Base-by-base conservation (phyloP, 2,888 invertebrate species). In the Campoletis raptor region DNA sequence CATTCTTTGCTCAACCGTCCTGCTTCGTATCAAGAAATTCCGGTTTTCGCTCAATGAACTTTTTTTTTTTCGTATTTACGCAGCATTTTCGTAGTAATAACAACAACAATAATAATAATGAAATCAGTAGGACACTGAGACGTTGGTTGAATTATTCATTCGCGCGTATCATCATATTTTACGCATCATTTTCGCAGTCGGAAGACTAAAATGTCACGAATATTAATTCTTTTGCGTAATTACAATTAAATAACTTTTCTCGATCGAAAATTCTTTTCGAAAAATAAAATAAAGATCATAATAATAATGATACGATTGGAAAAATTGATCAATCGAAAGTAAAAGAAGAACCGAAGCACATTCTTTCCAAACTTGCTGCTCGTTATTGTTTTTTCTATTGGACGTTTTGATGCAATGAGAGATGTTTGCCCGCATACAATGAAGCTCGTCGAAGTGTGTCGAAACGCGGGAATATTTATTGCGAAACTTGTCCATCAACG, bases 401-500 rank as follows among this genome's bases (percentile, higher is more conserved):
- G n/a, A 42, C 74, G 57, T 42, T 76, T 52, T 54, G 52, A 61
- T 24, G 69, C 45, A 70, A 78, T 83, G 70, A 10, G 48, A 52
- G 48, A 36, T 42, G 36, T 6, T 30, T 8, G 48, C 70, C 74
- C 61, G 52, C 48, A 48, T 66, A 69, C 7, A 36, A 66, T 72
- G 30, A 30, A 45, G 36, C 30, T 36, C 3, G 2, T n/a, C n/a
- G n/a, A n/a, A n/a, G n/a, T 81, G 48, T 81, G 48, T 85, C 54
- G 81, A 66, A 66, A 81, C 36, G 12, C n/a, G 40, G 40, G 21
- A 61, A 76, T 42, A 42, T 61, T 64, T 24, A 42, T 81, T 78
- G 72, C 57, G 78, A 81, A 73, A 85, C 66, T 10, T 52, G 48
- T 48, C 66, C 48, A 72, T 48, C 54, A 24, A 72, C 54, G 15